A percentile compares a stretch with the other conserved stretches of the same genome.
These are phyloP conservation scores for Brachystomella parvula DNA, from an alignment of 1,140 invertebrate genomes.

Conservation along the genomic window DNA sequence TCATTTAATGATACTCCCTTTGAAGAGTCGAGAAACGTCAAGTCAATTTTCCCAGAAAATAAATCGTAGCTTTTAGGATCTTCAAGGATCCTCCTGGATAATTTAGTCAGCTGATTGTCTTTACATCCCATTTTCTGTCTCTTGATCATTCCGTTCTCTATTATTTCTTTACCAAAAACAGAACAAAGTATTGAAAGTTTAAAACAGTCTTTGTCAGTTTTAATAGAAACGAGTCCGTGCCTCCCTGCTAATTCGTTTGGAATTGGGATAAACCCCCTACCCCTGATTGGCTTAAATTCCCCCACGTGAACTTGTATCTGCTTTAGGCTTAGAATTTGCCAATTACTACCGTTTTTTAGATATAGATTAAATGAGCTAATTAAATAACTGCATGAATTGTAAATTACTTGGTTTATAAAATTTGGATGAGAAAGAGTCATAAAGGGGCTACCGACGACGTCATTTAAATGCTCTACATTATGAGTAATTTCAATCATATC, in stretches of 20 bases:
- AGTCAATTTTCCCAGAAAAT: neutral
- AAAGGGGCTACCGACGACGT: neutral
- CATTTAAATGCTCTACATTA: neutral
- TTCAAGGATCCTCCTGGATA: neutral
- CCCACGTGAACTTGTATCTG: constrained; percentile 2
- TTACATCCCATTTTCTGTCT: neutral
- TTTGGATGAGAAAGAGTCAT: neutral
- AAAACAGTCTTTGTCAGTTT: neutral
- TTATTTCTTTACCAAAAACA: neutral
- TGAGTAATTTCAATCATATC: neutral
- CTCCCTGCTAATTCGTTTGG: neutral
- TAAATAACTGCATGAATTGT: neutral
- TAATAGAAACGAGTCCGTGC: neutral
- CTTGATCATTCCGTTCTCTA: neutral
- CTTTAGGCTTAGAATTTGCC: neutral
- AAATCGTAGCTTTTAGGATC: neutral
- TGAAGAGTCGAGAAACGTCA: neutral
- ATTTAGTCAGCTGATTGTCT: neutral
- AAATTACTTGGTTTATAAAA: neutral
- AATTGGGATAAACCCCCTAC: neutral
- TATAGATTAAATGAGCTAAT: neutral
- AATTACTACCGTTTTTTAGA: neutral
- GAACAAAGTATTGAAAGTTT: neutral
- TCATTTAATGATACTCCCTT: neutral
- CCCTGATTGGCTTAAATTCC: neutral